These are phyloP conservation scores for Drosophila kambysellisi DNA, from an alignment of 2,888 invertebrate species.

Conservation along the genomic window DNA sequence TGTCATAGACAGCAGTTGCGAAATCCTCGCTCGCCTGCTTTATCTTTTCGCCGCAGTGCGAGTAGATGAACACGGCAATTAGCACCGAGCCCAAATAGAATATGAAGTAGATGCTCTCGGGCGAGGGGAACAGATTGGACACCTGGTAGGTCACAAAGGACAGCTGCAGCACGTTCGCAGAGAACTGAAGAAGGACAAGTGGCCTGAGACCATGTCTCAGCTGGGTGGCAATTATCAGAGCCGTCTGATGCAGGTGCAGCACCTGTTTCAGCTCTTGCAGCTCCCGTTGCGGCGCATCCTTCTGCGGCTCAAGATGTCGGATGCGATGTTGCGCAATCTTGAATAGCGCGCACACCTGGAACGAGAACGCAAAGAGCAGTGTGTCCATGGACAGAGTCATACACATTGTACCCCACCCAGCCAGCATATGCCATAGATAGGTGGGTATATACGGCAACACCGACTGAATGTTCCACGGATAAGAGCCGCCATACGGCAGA, in stretches of 20 bases:
- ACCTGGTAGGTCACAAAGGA: slow-evolving; percentile 60
- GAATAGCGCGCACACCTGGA: slow-evolving; percentile 61
- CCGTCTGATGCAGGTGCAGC: slow-evolving; percentile 54
- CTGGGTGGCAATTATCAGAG: slow-evolving; percentile 42
- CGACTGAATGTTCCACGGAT: slow-evolving; percentile 46
- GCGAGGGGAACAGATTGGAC: slow-evolving; percentile 55
- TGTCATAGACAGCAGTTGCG: slow-evolving; percentile 51
- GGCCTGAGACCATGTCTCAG: slow-evolving; percentile 40
- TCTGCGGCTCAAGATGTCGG: slow-evolving; percentile 29
- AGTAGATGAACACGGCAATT: slow-evolving; percentile 61
- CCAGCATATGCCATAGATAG: slow-evolving; percentile 53
- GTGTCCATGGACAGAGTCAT: slow-evolving; percentile 63
- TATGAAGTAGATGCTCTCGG: slow-evolving; percentile 42
- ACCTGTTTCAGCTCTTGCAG: slow-evolving; percentile 39
- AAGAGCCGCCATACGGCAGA: slow-evolving; percentile 47
- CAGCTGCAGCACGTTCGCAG: slow-evolving; percentile 51
- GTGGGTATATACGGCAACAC: slow-evolving; percentile 46
- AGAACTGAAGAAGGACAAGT: slow-evolving; percentile 58
- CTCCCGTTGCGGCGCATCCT: slow-evolving; percentile 24
- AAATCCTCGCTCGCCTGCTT: slow-evolving; percentile 57
- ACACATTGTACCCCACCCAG: slow-evolving; percentile 48
- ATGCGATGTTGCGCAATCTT: slow-evolving; percentile 64
- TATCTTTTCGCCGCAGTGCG: slow-evolving; percentile 63
- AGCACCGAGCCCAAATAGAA: slow-evolving; percentile 55
- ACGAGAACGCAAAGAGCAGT: slow-evolving; percentile 55